Base-by-base conservation (phyloP, 2,797 vertebrate genomes). In the Pangasius djambal region DNA sequence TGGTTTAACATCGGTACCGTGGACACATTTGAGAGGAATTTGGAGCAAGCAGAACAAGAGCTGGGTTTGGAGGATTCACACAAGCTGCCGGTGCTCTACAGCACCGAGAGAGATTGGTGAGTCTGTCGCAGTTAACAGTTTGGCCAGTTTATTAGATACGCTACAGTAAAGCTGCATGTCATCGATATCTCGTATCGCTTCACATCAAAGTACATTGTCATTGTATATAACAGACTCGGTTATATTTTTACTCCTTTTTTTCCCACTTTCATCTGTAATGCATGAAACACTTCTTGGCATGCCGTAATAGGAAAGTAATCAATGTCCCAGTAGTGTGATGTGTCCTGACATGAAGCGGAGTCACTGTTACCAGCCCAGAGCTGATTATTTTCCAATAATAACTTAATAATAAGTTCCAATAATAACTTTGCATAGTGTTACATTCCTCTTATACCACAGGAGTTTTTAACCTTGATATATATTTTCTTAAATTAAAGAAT, bases 1-100 rank as follows among this genome's bases (percentile, higher is more conserved):
- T 96, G 95, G 95, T 95, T 96, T 91, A 95, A 92, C 91, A 95
- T 95, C 0, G 94, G 96, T 37, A 95, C 95, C 0, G 93, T 96
- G 61, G 95, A 95, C 57, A 93, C 93, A 0, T 96, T 96, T 59
- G 96, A 96, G 87, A 89, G 89, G 34, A 96, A 95, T 83, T 89
- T 96, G 86, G 95, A 95, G 83, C 85, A 89, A 7, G 94, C 92
- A 8, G 94, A 95, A 44, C 91, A 89, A 86, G 95, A 96, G 85
- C 84, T 95, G 87, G 94, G 94, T 34, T 89, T 95, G 1, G 93
- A 94, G 63, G 67, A 90, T 1, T 69, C 79, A 3, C 92, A 93
- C 52, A 92, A 90, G 25, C 91, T 92, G 0, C 78, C 92, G 0
- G 94, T 95, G 67, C 89, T 95, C 15, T 96, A 95, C 61, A 93